Evolutionary conservation across 2,113 vertebrate species (phyloP).

Genomic region (Mohoua ochrocephala): DNA sequence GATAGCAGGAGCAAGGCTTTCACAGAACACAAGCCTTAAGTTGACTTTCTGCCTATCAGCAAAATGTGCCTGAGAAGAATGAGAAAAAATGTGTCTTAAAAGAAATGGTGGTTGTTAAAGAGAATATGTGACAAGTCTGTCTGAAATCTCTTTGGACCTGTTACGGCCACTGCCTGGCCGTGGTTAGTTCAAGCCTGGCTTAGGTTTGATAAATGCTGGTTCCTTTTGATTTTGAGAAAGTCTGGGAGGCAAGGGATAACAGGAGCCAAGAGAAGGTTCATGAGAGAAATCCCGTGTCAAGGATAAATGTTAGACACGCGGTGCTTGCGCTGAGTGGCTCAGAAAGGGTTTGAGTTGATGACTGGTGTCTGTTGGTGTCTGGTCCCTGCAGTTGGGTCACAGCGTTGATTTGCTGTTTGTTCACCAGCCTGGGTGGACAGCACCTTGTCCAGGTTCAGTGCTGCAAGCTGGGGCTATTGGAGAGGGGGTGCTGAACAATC

Average conservation of each 20-base stretch:
- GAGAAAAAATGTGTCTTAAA: not conserved
- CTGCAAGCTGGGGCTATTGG: not conserved
- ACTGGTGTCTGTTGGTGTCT: not conserved
- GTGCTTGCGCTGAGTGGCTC: not conserved
- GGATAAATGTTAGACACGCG: not conserved
- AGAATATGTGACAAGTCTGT: not conserved
- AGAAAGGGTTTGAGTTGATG: not conserved
- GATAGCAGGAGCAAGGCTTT: not conserved
- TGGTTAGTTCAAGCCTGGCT: not conserved
- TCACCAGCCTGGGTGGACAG: not conserved
- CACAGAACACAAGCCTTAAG: not conserved
- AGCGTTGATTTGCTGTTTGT: not conserved
- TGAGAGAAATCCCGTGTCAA: not conserved
- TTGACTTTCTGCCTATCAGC: not conserved
- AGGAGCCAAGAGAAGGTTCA: not conserved
- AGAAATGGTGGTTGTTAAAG: not conserved
- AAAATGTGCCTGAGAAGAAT: not conserved
- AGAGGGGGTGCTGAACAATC: not conserved
- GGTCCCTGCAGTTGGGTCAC: not conserved
- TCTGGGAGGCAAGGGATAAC: not conserved
- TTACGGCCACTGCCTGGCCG: rapidly evolving
- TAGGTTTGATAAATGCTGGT: not conserved
- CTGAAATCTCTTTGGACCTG: not conserved
- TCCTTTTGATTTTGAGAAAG: not conserved
- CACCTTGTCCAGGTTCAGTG: not conserved